These are phyloP conservation scores for Temnothorax rugatulus DNA, from an alignment of 2,888 invertebrate species.

Conservation along the genomic window DNA sequence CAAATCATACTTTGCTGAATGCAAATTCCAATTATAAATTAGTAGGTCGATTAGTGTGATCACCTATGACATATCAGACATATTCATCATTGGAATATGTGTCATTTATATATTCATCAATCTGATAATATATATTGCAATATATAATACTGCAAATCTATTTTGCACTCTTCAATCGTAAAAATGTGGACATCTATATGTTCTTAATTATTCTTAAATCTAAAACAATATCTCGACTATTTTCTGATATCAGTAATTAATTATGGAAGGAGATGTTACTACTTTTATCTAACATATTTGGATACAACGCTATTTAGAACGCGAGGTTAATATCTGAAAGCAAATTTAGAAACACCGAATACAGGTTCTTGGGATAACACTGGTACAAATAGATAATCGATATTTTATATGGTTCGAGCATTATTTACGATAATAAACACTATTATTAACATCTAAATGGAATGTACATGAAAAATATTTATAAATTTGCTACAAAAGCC, in stretches of 20 bases:
- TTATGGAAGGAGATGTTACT: background rate
- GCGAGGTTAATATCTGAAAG: background rate
- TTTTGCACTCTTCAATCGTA: slow-evolving; percentile 14
- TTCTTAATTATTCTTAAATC: background rate
- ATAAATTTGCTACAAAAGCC: background rate
- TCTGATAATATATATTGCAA: background rate
- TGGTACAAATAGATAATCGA: background rate
- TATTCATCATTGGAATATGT: background rate
- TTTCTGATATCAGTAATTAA: background rate
- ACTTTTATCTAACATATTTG: background rate
- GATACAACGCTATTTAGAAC: background rate
- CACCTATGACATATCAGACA: background rate
- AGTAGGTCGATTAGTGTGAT: background rate
- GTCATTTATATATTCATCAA: background rate
- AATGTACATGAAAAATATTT: background rate
- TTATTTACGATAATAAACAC: background rate
- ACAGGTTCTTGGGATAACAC: background rate
- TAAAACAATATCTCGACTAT: background rate
- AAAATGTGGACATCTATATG: background rate
- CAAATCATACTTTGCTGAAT: background rate
- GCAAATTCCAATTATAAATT: background rate
- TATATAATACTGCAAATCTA: background rate
- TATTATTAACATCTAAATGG: background rate
- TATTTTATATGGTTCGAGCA: background rate
- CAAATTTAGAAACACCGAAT: slow-evolving; percentile 11